Conservation (phyloP, 2,888 invertebrate species). For the Cremastobaeus sp. region DNA sequence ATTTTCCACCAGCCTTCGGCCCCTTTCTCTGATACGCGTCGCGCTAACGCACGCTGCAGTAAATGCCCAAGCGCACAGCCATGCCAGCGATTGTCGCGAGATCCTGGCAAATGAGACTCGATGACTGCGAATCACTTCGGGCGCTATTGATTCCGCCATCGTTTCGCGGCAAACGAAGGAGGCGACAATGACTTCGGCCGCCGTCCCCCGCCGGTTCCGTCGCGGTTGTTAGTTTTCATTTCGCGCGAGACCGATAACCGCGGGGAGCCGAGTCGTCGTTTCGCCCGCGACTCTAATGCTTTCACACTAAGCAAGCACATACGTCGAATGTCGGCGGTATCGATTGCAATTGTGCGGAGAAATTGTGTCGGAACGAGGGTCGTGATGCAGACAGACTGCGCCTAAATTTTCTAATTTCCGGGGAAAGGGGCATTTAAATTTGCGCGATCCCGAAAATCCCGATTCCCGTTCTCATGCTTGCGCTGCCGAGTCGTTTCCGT, state of each 20-base stretch:
- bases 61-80: too few species aligned
- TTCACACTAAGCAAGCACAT: not conserved
- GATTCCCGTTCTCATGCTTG: too few species aligned
- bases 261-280: too few species aligned
- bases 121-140: constrained; percentile 77
- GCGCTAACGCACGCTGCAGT: constrained; percentile 52
- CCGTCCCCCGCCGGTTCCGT: not conserved
- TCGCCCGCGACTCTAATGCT: constrained; percentile 7
- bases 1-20: constrained; percentile 36
- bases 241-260: constrained; percentile 38
- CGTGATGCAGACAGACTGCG: too few species aligned
- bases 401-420: too few species aligned
- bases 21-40: constrained; percentile 40
- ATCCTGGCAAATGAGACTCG: constrained; percentile 60
- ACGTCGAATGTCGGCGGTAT: constrained; percentile 4
- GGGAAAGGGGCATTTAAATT: too few species aligned
- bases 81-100: constrained; percentile 15
- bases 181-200: constrained; percentile 49
- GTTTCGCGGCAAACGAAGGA: constrained; percentile 64
- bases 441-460: too few species aligned
- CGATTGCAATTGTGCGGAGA: constrained; percentile 4
- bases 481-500: too few species aligned
- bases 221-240: constrained; percentile 56
- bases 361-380: constrained; percentile 13
- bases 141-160: constrained; percentile 75